These are phyloP conservation scores for Oscheius sp. DNA, from an alignment of 2,888 invertebrate species.

Conservation along the genomic window DNA sequence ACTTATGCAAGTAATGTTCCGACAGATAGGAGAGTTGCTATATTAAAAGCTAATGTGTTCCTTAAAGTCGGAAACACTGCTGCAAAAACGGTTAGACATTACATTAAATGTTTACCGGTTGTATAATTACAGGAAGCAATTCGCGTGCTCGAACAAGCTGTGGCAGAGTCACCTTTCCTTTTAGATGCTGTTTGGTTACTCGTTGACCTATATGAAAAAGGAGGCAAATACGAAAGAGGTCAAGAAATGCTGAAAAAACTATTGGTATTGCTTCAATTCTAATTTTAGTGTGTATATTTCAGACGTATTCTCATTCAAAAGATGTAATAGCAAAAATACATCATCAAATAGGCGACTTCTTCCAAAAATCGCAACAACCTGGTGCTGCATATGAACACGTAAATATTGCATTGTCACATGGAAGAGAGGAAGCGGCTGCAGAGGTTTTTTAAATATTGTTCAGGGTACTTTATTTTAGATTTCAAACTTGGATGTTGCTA, in stretches of 20 bases:
- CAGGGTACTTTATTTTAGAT: neutral
- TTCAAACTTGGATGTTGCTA: neutral
- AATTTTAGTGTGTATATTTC: neutral
- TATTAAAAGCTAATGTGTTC: neutral
- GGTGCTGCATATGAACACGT: conserved; percentile 16
- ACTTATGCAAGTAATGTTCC: neutral
- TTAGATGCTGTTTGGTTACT: conserved; percentile 8
- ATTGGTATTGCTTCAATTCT: too few species aligned
- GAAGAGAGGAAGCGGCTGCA: neutral
- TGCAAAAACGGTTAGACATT: neutral
- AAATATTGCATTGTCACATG: conserved; percentile 7
- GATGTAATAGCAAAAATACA: conserved; percentile 19
- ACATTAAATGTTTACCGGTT: neutral
- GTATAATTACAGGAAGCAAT: conserved; percentile 21
- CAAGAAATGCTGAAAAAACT: conserved; percentile 9
- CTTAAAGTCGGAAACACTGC: neutral
- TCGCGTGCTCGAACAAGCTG: conserved; percentile 9
- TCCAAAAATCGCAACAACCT: neutral
- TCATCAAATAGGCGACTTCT: conserved; percentile 21
- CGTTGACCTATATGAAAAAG: conserved; percentile 13
- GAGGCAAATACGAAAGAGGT: conserved; percentile 1
- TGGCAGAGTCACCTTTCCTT: neutral
- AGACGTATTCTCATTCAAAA: neutral
- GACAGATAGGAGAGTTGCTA: conserved; percentile 1
- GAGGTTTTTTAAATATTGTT: neutral